phyloP scores from a whole-genome alignment of 2,113 vertebrate genomes.

The Eubucco bourcierii region DNA sequence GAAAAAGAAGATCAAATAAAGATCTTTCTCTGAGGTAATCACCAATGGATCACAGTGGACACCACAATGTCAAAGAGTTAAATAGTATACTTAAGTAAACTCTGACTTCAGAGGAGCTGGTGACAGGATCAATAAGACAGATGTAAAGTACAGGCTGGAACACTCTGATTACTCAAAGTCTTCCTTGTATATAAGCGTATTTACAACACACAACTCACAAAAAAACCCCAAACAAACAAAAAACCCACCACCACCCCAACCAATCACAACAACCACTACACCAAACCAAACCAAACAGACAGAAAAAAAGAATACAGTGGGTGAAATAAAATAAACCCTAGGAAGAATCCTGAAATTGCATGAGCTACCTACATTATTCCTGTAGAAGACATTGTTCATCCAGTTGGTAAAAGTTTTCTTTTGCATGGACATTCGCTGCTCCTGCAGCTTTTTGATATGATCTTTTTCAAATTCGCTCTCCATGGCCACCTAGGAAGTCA shows the following conservation, averaged over 20 bases:
- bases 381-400: slow-evolving; percentile 88
- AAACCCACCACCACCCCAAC: background rate
- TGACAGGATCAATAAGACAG: background rate
- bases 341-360: background rate
- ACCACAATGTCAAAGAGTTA: background rate
- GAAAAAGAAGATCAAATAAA: background rate
- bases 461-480: slow-evolving; percentile 79
- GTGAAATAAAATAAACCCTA: background rate
- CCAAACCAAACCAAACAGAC: background rate
- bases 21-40: background rate
- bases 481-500: slow-evolving; percentile 66
- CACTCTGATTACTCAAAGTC: background rate
- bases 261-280: background rate
- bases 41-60: background rate
- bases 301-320: background rate
- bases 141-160: background rate
- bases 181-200: background rate
- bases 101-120: background rate
- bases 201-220: background rate
- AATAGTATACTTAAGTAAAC: background rate
- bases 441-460: slow-evolving; percentile 85
- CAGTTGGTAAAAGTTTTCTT: slow-evolving; percentile 95
- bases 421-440: slow-evolving; percentile 85
- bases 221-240: background rate
- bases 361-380: slow-evolving; percentile 72